Conservation (phyloP, 1,140 invertebrate genomes). For the Drosophila athabasca region DNA sequence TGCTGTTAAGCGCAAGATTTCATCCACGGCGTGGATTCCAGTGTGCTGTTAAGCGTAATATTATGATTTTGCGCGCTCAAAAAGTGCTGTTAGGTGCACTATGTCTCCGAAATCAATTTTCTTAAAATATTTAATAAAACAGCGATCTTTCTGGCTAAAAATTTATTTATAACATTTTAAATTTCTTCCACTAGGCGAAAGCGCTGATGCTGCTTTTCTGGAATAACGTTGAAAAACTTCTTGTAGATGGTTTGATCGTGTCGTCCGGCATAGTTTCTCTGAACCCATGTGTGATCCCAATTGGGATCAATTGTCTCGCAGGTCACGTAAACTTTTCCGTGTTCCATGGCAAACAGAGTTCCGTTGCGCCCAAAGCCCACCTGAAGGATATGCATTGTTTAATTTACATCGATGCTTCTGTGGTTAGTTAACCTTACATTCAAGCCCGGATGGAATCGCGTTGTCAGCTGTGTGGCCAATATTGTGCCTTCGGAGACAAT, state of each 20-base stretch:
- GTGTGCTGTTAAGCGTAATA: too few relatives aligned
- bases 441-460: conserved; percentile 91
- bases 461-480: conserved; percentile 87
- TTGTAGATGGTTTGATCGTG: conserved; percentile 89
- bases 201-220: conserved; percentile 88
- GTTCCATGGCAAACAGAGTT: conserved; percentile 89
- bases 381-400: conserved; percentile 81
- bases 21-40: too few relatives aligned
- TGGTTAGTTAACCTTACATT: conserved; percentile 85
- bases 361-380: conserved; percentile 91
- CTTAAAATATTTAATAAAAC: too few relatives aligned
- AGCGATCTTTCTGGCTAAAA: background rate
- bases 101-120: background rate
- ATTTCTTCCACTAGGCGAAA: conserved; percentile 90
- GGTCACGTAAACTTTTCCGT: conserved; percentile 89
- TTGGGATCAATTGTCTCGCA: conserved; percentile 90
- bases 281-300: conserved; percentile 89
- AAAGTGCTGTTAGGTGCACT: background rate
- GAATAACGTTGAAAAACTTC: conserved; percentile 92
- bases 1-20: background rate
- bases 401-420: background rate
- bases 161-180: conserved; percentile 72
- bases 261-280: conserved; percentile 86
- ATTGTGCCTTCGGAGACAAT: conserved; percentile 87
- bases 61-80: too few relatives aligned